Conservation (phyloP, 2,113 vertebrate genomes). For the Hipposideros armiger region DNA sequence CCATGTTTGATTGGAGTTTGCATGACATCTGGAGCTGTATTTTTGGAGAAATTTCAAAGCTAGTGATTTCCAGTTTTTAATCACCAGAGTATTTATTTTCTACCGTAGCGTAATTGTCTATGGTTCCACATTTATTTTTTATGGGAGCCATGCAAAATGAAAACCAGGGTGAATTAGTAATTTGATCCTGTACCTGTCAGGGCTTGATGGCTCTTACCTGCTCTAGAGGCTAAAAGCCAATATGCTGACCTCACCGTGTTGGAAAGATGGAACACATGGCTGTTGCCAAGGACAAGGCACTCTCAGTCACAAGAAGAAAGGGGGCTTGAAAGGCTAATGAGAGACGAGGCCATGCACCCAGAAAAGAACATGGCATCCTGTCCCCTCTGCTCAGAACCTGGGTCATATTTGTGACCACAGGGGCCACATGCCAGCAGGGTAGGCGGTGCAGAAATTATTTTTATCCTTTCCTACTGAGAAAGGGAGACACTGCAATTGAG, state of each 20-base stretch:
- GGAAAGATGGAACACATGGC: conserved; percentile 10
- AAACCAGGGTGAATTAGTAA: conserved; percentile 72
- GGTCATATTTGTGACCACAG: not conserved
- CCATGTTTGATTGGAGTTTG: conserved; percentile 77
- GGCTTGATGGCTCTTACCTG: not conserved
- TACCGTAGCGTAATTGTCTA: conserved; percentile 48
- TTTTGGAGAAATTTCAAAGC: conserved; percentile 82
- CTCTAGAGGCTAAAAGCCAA: not conserved
- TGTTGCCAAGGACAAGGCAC: not conserved
- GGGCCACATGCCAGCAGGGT: not conserved
- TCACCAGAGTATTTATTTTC: conserved; percentile 66
- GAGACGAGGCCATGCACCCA: not conserved
- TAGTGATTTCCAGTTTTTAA: conserved; percentile 80
- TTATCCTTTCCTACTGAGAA: not conserved
- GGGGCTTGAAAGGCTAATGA: not conserved
- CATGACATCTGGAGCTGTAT: conserved; percentile 78
- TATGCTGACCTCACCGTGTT: not conserved
- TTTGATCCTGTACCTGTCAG: conserved; percentile 64
- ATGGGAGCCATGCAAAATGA: conserved; percentile 55
- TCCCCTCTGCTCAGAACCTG: not conserved
- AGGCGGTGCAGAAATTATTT: not conserved
- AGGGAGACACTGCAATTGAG: not conserved
- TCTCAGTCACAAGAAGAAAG: not conserved
- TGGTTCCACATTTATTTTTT: conserved; percentile 69
- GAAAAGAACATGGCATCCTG: accelerated